Conservation (phyloP, 2,797 vertebrate species). For the Balearica regulorum region DNA sequence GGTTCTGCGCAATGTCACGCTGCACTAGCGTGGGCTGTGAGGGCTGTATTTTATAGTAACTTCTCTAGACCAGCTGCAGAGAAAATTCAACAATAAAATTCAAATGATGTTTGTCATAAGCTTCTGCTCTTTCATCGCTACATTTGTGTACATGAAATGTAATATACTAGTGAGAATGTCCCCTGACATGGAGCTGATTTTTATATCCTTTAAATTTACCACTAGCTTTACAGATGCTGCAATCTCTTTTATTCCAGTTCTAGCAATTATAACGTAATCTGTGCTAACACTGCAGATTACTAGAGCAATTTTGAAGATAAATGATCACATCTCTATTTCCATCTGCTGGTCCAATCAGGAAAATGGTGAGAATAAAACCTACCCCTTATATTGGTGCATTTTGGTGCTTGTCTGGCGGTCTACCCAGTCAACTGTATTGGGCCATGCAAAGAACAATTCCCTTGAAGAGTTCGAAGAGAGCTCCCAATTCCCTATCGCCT, state of each 20-base stretch:
- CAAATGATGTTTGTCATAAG: slow-evolving; percentile 63
- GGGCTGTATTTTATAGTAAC: slow-evolving; percentile 25
- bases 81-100: slow-evolving; percentile 57
- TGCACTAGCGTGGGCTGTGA: background rate
- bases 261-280: slow-evolving; percentile 66
- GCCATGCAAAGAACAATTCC: background rate
- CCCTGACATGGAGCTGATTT: slow-evolving; percentile 59
- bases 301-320: slow-evolving; percentile 64
- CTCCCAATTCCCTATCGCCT: background rate
- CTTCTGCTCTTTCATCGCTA: slow-evolving; percentile 41
- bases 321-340: slow-evolving; percentile 55
- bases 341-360: slow-evolving; percentile 61
- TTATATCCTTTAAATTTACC: slow-evolving; percentile 65
- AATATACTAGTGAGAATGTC: slow-evolving; percentile 55
- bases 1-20: background rate
- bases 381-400: background rate
- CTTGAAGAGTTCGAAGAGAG: background rate
- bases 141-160: slow-evolving; percentile 54
- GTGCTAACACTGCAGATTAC: slow-evolving; percentile 62
- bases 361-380: slow-evolving; percentile 51
- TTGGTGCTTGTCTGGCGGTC: slow-evolving; percentile 14
- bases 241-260: slow-evolving; percentile 63
- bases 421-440: background rate
- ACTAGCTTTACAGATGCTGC: slow-evolving; percentile 64
- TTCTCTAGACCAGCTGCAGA: slow-evolving; percentile 61